Conservation (phyloP, 2,113 vertebrate genomes). For the Melospiza georgiana region DNA sequence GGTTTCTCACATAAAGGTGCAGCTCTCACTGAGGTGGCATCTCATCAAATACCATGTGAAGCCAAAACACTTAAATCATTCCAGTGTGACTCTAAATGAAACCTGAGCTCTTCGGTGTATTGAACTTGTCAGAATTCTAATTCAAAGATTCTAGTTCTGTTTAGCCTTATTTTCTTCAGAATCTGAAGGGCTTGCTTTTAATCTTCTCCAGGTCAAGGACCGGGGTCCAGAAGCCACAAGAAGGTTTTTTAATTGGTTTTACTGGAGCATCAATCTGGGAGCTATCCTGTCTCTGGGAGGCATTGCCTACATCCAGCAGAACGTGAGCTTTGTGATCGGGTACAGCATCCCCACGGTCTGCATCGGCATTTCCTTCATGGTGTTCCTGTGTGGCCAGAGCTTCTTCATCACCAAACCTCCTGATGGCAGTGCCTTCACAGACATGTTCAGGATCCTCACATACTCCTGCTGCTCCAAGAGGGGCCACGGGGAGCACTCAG, state of each 20-base stretch:
- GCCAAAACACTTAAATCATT: neutral
- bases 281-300: conserved; percentile 92
- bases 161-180: neutral
- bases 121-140: neutral
- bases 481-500: conserved; percentile 44
- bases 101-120: neutral
- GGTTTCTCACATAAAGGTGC: neutral
- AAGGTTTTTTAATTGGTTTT: conserved; percentile 99
- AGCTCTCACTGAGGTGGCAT: neutral
- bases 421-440: conserved; percentile 93
- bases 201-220: conserved; percentile 87
- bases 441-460: conserved; percentile 85
- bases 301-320: conserved; percentile 95
- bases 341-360: conserved; percentile 88
- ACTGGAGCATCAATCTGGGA: conserved; percentile 98
- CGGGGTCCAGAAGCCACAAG: conserved; percentile 92
- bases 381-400: conserved; percentile 86
- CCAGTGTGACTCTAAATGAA: neutral
- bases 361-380: conserved; percentile 87
- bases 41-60: neutral
- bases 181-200: neutral
- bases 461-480: conserved; percentile 81
- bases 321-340: conserved; percentile 83
- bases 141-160: neutral
- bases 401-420: conserved; percentile 93